Conservation (phyloP, 2,888 invertebrate species). For the Drosophila kuntzei region DNA sequence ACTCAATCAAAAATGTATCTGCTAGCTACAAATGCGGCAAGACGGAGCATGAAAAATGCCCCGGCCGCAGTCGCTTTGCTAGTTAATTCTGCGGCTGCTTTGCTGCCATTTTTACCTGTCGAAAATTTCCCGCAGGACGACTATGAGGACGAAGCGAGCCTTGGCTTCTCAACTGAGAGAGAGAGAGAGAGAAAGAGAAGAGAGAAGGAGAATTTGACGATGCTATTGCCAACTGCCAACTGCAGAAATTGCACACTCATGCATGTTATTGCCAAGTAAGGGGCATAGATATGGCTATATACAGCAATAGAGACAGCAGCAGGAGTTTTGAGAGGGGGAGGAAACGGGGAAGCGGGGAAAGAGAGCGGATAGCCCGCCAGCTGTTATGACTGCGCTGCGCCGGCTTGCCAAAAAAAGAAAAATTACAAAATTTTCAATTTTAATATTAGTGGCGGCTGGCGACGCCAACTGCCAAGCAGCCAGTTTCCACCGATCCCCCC, state of each 20-base stretch:
- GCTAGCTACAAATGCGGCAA: conserved; percentile 68
- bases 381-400: conserved; percentile 78
- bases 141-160: conserved; percentile 30
- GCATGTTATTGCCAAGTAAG: conserved; percentile 80
- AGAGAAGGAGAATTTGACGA: conserved; percentile 11
- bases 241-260: conserved; percentile 79
- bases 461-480: conserved; percentile 71
- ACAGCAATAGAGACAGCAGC: conserved; percentile 23
- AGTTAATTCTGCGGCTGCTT: conserved; percentile 72
- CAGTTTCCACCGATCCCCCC: neutral
- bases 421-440: conserved; percentile 82
- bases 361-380: conserved; percentile 51
- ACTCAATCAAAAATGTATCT: conserved; percentile 81
- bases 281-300: conserved; percentile 63
- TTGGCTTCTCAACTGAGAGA: conserved; percentile 9
- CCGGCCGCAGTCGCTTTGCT: conserved; percentile 49
- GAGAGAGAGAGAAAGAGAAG: conserved; percentile 7
- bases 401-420: conserved; percentile 75
- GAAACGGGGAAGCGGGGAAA: neutral
- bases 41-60: conserved; percentile 63
- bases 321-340: neutral
- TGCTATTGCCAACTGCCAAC: conserved; percentile 67
- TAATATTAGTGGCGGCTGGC: conserved; percentile 78
- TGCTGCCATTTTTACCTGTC: conserved; percentile 78
- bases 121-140: conserved; percentile 81